These are phyloP conservation scores for Melipona quadrifasciata DNA, from an alignment of 1,140 invertebrate species.

Conservation along the genomic window DNA sequence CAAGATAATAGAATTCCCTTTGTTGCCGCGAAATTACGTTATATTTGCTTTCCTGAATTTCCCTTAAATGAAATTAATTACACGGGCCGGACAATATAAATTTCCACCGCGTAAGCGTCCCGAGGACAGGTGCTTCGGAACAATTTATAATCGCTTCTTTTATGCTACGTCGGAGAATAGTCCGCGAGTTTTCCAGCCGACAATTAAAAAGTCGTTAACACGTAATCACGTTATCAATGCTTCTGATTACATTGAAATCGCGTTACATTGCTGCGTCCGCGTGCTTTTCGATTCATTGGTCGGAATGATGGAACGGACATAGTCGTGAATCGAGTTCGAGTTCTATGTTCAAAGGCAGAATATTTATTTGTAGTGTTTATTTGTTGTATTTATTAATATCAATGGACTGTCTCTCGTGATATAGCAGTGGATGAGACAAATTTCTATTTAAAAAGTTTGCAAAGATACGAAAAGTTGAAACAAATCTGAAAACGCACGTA, in stretches of 20 bases:
- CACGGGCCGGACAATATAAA: constrained; percentile 18
- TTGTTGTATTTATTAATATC: no score
- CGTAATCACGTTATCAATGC: neutral
- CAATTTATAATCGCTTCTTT: constrained; percentile 25
- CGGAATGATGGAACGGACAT: neutral
- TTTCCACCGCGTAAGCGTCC: neutral
- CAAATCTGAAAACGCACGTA: no score
- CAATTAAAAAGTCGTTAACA: neutral
- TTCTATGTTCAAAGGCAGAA: no score
- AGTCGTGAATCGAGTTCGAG: no score
- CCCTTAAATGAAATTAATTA: constrained; percentile 45
- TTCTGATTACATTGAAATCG: neutral
- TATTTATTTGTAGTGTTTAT: no score
- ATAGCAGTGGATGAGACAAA: no score
- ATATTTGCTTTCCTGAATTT: constrained; percentile 20
- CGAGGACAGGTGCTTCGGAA: neutral
- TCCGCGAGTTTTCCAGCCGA: neutral
- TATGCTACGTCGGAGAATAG: neutral
- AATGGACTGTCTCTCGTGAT: no score
- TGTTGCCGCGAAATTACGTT: constrained; percentile 31
- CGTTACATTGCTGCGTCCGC: neutral
- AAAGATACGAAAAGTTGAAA: no score
- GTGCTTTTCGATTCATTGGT: neutral
- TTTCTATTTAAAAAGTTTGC: no score
- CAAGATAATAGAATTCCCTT: constrained; percentile 27